These are phyloP conservation scores for Gymnogyps californianus DNA, from an alignment of 2,113 vertebrate genomes.

Conservation along the genomic window DNA sequence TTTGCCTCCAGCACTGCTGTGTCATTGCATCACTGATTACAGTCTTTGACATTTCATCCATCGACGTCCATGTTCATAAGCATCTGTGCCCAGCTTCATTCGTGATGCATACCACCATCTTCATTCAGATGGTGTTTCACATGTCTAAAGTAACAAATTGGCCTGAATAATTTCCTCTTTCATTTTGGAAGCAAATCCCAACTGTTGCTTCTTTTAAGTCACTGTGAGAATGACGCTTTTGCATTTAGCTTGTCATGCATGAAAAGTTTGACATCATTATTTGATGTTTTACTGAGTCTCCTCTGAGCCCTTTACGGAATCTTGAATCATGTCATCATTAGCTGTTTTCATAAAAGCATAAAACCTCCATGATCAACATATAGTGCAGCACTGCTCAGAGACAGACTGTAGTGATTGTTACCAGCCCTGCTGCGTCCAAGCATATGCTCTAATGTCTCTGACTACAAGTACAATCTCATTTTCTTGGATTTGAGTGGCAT, in stretches of 20 bases:
- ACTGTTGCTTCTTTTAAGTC: background rate
- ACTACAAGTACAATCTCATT: background rate
- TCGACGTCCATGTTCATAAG: background rate
- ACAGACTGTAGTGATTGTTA: background rate
- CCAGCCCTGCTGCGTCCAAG: background rate
- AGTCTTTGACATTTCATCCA: background rate
- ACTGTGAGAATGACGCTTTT: background rate
- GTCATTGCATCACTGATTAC: background rate
- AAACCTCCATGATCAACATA: background rate
- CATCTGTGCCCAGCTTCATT: background rate
- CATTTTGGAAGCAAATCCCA: background rate
- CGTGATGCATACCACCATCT: background rate
- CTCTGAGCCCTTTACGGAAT: background rate
- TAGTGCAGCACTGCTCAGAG: background rate
- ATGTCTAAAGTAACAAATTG: background rate
- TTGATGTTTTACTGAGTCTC: conserved; percentile 12
- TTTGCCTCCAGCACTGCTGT: background rate
- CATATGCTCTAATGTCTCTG: background rate
- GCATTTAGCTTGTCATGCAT: background rate
- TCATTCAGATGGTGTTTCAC: background rate
- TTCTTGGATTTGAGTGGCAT: background rate
- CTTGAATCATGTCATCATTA: background rate
- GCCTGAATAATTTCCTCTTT: background rate
- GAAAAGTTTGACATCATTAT: background rate
- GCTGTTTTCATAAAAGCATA: background rate